Base-by-base conservation (phyloP, 2,113 vertebrate species). In the Neoarius graeffei region DNA sequence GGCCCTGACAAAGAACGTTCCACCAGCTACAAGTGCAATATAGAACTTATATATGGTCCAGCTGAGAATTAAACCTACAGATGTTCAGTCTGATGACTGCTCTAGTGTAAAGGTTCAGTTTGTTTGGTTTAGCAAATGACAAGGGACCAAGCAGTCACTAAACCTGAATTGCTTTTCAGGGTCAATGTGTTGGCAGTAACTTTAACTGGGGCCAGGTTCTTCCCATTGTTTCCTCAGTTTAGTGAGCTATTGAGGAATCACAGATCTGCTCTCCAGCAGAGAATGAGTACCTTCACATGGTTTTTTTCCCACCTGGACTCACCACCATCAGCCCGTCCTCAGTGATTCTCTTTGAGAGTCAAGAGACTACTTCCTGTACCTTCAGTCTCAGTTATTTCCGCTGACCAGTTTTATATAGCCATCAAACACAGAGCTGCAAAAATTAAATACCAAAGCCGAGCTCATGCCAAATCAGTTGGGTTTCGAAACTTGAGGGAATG, bases 1-100 rank as follows among this genome's bases (percentile, higher is more conserved):
- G 94, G 95, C 92, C 94, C 93, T 93, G 93, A 93, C 92, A 94
- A 95, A 94, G 93, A 94, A 94, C 92, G 86, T 92, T 90, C 90
- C 87, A 91, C 77, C 48, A 90, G 87, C n/a, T 50, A 52, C 87
- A 85, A 89, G 87, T 84, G 85, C 81, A 89, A 81, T 88, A 69
- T 66, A 83, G 88, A 73, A 89, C 42, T 88, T 88, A 73, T 91
- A 89, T 60, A 84, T 71, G 67, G 88, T 84, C 54, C 81, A 84
- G 42, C 48, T 50, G 84, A 79, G 87, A 74, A 60, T 77, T 80
- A 87, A 91, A 90, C 94, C 92, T 92, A 91, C 92, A 93, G 93
- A 93, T 91, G 94, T 93, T 95, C 94, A 92, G 93, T 90, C 83
- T 86, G 81, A 54, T 3, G n/a, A 83, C 52, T 76, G 48, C 19